phyloP scores from a whole-genome alignment of 2,797 vertebrate genomes.

The Poeciliopsis paucimaculata region DNA sequence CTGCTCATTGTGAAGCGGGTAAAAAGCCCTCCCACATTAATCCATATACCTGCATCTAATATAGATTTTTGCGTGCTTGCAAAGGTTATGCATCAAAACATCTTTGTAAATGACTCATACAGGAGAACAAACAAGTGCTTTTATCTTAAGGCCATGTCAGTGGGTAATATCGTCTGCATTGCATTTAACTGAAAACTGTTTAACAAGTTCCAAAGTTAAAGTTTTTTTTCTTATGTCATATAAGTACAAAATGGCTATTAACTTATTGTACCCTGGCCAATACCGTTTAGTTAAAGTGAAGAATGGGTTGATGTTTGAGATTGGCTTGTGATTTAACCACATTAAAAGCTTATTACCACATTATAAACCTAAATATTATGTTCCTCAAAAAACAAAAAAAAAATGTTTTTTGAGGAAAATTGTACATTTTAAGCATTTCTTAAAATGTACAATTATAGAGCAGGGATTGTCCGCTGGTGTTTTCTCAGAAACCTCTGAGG shows the following conservation, averaged over 20 bases:
- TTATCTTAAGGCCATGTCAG: background rate
- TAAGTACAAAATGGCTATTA: background rate
- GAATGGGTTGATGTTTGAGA: background rate
- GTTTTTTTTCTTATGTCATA: background rate
- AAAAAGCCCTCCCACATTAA: background rate
- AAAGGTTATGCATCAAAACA: conserved; percentile 7
- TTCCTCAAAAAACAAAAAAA: background rate
- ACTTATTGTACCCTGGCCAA: background rate
- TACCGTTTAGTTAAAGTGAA: background rate
- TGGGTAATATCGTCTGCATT: background rate
- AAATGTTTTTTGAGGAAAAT: too few species aligned
- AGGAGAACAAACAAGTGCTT: background rate
- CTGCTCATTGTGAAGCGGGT: background rate
- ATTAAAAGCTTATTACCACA: background rate
- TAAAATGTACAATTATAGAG: too few species aligned
- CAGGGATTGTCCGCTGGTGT: too few species aligned
- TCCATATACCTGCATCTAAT: background rate
- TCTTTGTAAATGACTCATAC: conserved; percentile 9
- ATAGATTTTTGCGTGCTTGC: background rate
- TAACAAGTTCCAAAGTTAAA: background rate
- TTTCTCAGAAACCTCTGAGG: too few species aligned
- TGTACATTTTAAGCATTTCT: too few species aligned
- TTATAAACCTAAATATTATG: conserved; percentile 44
- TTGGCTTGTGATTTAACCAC: background rate
- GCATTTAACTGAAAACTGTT: background rate